These are phyloP conservation scores for Sialis fuliginosa DNA, from an alignment of 2,888 invertebrate species.

Conservation along the genomic window DNA sequence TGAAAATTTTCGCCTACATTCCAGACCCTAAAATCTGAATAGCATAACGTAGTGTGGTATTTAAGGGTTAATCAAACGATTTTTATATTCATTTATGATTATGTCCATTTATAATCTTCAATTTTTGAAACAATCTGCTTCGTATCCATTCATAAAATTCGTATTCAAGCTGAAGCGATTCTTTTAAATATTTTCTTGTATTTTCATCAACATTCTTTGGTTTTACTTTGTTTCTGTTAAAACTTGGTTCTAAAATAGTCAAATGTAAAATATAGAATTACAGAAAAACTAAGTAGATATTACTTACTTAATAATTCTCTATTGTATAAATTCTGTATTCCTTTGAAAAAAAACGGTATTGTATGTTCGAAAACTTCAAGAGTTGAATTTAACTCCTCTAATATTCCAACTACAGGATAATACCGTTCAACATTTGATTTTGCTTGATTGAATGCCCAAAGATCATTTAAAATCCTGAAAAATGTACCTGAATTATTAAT, in stretches of 20 bases:
- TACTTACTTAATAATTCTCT: slow-evolving; percentile 30
- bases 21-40: no score
- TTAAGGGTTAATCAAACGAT: no score
- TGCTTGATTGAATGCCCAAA: slow-evolving; percentile 34
- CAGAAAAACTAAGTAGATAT: neutral
- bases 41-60: no score
- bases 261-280: neutral
- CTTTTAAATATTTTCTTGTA: slow-evolving; percentile 18
- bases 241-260: slow-evolving; percentile 22
- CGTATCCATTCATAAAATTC: slow-evolving; percentile 39
- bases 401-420: slow-evolving; percentile 37
- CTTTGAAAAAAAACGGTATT: slow-evolving; percentile 37
- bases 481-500: slow-evolving; percentile 1
- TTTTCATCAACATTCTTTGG: slow-evolving; percentile 15
- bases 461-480: slow-evolving; percentile 29
- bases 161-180: slow-evolving; percentile 29
- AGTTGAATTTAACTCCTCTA: slow-evolving; percentile 37
- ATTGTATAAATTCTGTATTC: slow-evolving; percentile 29
- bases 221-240: slow-evolving; percentile 20
- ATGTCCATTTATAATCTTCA: slow-evolving; percentile 14
- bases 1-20: no score
- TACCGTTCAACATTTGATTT: slow-evolving; percentile 35
- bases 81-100: slow-evolving; percentile 7
- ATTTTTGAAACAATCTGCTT: slow-evolving; percentile 24
- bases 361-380: slow-evolving; percentile 30